Base-by-base conservation (phyloP, 2,888 invertebrate genomes). In the Lasioglossum figueresi region DNA sequence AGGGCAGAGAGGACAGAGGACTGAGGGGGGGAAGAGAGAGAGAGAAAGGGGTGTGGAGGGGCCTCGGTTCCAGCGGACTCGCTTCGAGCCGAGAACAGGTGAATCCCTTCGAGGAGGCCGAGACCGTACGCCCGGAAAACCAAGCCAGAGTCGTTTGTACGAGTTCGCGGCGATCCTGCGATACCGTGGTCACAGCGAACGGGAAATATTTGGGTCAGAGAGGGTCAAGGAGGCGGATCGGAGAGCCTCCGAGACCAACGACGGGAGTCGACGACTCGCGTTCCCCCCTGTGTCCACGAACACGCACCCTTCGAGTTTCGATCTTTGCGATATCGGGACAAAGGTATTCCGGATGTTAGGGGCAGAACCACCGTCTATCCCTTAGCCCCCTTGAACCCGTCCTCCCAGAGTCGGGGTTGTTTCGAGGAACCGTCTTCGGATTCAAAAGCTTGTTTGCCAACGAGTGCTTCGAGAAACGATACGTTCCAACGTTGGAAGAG, bases 161-260 rank as follows among this genome's bases (percentile, higher is more conserved):
- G 63, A 63, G 78, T 79, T 40, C 45, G 68, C 52, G 68, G 75
- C 82, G 73, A 80, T 81, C 48, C 59, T 48, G 59, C 81, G 31
- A n/a, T 56, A 56, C 48, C 23, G 59, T 72, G 68, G 37, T 72
- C 52, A 34, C 56, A 73, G 45, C 56, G 48, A 83, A 83, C 31
- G n/a, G 73, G 68, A 84, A 83, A 77, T 84, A 84, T 84, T 83
- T 84, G 77, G 83, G 83, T 84, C 73, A 77, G 43, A 23, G 43
- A 10, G 34, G 83, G 66, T 73, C 77, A 77, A 77, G 83, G 73
- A 83, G 59, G 74, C 52, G 63, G 5, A 12, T 56, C 31, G 74
- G 76, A 52, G 71, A n/a, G 52, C 71, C 76, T 66, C 43, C 59
- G 43, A 31, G n/a, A 76, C 8, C 37, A 10, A 37, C 37, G 68